Evolutionary conservation across 2,113 vertebrate genomes (phyloP).

Genomic region (Peromyscus maniculatus): DNA sequence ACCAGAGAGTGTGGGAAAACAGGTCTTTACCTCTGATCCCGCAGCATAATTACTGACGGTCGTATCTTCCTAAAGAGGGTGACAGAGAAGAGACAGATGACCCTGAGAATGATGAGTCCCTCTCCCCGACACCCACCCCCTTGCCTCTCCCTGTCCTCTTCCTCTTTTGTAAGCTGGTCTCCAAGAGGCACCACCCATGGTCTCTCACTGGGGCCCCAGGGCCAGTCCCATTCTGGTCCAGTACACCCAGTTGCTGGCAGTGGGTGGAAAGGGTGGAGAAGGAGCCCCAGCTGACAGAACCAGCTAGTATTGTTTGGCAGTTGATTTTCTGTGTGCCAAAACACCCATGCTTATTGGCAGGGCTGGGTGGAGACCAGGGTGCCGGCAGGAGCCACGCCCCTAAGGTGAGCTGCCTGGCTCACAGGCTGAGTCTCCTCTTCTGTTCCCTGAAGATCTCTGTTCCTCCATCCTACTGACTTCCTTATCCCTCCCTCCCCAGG

Average conservation of each 20-base stretch:
- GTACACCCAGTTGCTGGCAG: not conserved
- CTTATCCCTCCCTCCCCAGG: not conserved
- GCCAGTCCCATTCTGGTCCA: not conserved
- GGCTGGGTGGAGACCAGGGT: not conserved
- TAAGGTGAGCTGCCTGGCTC: not conserved
- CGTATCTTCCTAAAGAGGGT: conserved; percentile 61
- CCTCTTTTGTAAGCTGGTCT: not conserved
- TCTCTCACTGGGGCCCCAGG: not conserved
- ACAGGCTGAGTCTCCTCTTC: not conserved
- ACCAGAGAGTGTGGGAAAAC: not conserved
- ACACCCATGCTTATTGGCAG: not conserved
- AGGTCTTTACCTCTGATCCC: conserved; percentile 61
- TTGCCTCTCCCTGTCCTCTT: not conserved
- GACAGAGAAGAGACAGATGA: not conserved
- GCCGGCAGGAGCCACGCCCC: not conserved
- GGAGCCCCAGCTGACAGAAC: conserved; percentile 2
- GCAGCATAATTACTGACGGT: not conserved
- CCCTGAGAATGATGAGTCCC: not conserved
- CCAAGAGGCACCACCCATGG: not conserved
- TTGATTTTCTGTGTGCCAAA: not conserved
- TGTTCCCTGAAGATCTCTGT: not conserved
- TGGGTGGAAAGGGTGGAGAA: not conserved
- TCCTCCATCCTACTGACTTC: not conserved
- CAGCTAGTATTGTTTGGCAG: not conserved
- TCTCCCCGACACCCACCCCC: not conserved